Base-by-base conservation (phyloP, 2,888 invertebrate genomes). In the Dexiosoma caninum region DNA sequence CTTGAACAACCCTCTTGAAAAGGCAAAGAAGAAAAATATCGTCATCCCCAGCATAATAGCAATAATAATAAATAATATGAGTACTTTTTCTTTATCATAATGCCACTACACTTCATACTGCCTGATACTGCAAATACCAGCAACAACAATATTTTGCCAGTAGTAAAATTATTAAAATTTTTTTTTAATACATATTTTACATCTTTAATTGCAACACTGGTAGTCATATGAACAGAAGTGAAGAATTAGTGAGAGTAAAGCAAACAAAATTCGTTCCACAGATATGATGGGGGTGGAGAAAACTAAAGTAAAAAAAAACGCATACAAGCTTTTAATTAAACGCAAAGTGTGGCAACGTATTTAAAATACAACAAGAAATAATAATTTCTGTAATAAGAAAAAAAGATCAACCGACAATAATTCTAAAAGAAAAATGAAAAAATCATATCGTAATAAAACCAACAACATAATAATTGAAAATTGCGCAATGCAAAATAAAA, bases 381-480 rank as follows among this genome's bases (percentile, higher is more conserved):
- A 80, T 64, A 64, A 70, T 70, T 70, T 53, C 35, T 66, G 21
- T 51, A 67, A 44, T 44, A 64, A 57, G 62, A 59, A 72, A 21
- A 71, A 55, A 23, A 30, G 59, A 21, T 10, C 57, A 55, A 32
- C 27, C 42, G 49, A 49, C 71, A 83, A 83, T 84, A 67, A 77
- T 67, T 74, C 49, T 57, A 67, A 76, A 57, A 77, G 81, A 72
- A 72, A 77, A 78, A 78, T 69, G 64, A 82, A 72, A 85, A 83
- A 85, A 85, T 83, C 78, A 83, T 57, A 82, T 79, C 80, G 83
- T 83, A 35, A 62, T 12, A 46, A 57, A 37, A 55, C n/a, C n/a
- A 37, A 82, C 82, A 79, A 82, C 78, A 78, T 85, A 81, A 87
- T 87, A 88, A 87, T 87, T 88, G 87, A 88, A 87, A 87, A 87